Base-by-base conservation (phyloP, 2,888 invertebrate genomes). In the Apocheima hispidaria region DNA sequence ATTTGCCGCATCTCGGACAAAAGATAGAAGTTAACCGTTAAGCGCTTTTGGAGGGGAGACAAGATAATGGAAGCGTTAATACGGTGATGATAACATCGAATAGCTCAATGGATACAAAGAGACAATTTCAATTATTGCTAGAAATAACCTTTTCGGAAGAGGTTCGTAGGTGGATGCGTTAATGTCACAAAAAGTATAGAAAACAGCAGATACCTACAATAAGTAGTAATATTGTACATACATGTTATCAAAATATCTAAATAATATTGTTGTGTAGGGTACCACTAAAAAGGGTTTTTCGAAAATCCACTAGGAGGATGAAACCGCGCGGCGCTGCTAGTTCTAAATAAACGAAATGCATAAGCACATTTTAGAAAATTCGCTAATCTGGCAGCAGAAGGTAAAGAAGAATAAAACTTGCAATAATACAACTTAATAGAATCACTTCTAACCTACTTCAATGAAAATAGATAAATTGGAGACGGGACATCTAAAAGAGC, bases 1-100 rank as follows among this genome's bases (percentile, higher is more conserved):
- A 65, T 68, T 65, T 66, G 63, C 66, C 66, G 68, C 60, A 63
- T 65, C 53, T 57, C 56, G 51, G 63, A 66, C 62, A 71, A 63
- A 66, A 60, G 63, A 63, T 58, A 60, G 55, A 62, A 57, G 51
- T 64, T n/a, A 53, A 62, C 66, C 52, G 63, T 63, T 66, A 50
- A 40, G 53, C 51, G 52, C 50, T 26, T 38, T 51, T 48, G 40
- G 63, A 63, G 60, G 52, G 65, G 35, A 54, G 61, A 62, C 35
- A 33, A 63, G 51, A 61, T 65, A 69, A 65, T 60, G 59, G 20
- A 65, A 63, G 49, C 53, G 59, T 63, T 63, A 61, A 55, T 54
- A 51, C 35, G 52, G 41, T 33, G 33, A 46, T 58, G 60, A 63
- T 65, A 61, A 52, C 35, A 65, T 57, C 49, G 18, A 20, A 59